phyloP scores from a whole-genome alignment of 2,113 vertebrate species.

The Redunca redunca region DNA sequence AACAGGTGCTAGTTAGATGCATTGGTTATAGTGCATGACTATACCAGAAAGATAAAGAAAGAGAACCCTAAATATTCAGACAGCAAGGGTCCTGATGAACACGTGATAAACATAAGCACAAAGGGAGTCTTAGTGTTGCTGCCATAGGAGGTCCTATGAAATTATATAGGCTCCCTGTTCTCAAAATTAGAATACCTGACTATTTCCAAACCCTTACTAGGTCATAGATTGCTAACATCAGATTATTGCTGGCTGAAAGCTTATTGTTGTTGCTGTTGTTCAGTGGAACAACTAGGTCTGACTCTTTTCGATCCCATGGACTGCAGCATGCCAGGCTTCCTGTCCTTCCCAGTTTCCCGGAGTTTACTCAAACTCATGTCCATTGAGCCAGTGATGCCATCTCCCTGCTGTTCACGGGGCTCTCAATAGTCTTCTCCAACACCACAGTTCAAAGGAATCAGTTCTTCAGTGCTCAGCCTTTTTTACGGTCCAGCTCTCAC shows the following conservation, averaged over 20 bases:
- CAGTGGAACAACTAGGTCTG: neutral
- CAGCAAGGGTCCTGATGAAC: no score
- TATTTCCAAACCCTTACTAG: neutral
- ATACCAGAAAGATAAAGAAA: neutral
- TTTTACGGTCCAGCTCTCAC: no score
- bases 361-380: neutral
- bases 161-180: neutral
- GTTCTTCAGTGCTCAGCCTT: accelerated
- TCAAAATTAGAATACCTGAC: neutral
- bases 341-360: neutral
- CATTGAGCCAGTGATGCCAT: neutral
- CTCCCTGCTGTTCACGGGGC: no score
- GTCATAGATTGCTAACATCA: neutral
- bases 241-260: neutral
- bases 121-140: accelerated
- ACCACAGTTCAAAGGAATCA: no score
- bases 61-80: neutral
- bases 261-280: neutral
- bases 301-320: neutral
- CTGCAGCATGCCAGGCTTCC: neutral
- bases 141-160: neutral
- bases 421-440: no score
- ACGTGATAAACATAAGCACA: neutral
- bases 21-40: neutral
- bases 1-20: neutral